Base-by-base conservation (phyloP, 2,113 vertebrate species). In the Caracal caracal region DNA sequence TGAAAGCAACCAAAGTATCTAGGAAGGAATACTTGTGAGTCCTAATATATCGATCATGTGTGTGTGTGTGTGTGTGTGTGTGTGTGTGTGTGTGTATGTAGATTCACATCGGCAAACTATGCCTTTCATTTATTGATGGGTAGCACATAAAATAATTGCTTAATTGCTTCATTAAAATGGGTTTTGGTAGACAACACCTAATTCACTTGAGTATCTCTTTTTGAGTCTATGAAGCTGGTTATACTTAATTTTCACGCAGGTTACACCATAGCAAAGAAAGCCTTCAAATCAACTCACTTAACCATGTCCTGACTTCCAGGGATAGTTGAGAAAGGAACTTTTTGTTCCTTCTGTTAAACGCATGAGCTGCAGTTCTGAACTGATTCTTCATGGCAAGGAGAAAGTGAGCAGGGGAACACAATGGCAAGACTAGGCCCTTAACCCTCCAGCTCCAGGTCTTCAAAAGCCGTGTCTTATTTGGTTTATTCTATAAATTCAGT, bases 131-230 rank as follows among this genome's bases (percentile, higher is more conserved):
- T 94, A 68, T 53, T n/a, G 12, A 51, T 83, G 7, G 40, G 33
- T 81, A 96, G 22, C 49, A 88, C 49, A 84, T n/a, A 90, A 75
- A 96, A 96, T 84, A 87, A 28, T 95, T 87, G 1, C 65, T 83
- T 96, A 89, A 81, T 84, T 94, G 85, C 49, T 97, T 94, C 85
- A 78, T 85, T 97, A 95, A 96, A 96, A 95, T 83, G 6, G 15
- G 35, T 82, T 97, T 91, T 70, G 12, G n/a, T 75, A 96, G 83
- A 95, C 83, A 70, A 56, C 88, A 98, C 65, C 71, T 90, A 98
- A 96, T 70, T 98, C 93, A 40, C 93, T 97, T 96, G 91, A 98
- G 95, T 88, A 85, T 97, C 47, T 94, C 30, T 71, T 96, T 95
- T 47, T 0, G 37, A 85, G 85, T 89, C 93, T 95, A 78, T 53